A percentile compares a stretch with the other conserved stretches of the same genome.
Conservation (phyloP, 2,888 invertebrate genomes). For the Leucania comma region DNA sequence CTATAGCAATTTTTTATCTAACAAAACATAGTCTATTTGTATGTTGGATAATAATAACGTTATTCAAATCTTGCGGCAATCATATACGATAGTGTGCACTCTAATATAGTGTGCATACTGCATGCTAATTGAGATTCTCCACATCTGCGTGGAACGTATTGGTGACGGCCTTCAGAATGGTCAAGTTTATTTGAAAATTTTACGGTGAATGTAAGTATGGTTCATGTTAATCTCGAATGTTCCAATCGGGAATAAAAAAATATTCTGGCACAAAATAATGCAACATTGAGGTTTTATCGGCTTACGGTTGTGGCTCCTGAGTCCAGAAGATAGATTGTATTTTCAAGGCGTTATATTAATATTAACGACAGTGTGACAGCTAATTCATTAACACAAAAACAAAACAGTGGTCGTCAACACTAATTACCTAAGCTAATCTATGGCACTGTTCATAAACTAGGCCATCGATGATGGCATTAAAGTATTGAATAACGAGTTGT, state of each 20-base stretch:
- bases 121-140: slow-evolving; percentile 16
- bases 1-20: background rate
- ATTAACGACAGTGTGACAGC: background rate
- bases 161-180: slow-evolving; percentile 23
- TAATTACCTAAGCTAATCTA: slow-evolving; percentile 26
- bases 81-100: background rate
- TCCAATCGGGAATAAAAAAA: slow-evolving; percentile 3
- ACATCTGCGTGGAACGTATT: background rate
- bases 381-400: slow-evolving; percentile 23
- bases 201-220: slow-evolving; percentile 4
- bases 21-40: background rate
- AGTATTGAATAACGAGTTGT: slow-evolving; percentile 8
- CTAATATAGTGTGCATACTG: background rate
- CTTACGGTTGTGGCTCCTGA: background rate
- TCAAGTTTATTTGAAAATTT: slow-evolving; percentile 36
- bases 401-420: slow-evolving; percentile 26
- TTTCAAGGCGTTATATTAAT: background rate
- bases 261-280: background rate
- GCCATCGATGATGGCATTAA: slow-evolving; percentile 6
- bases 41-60: too few relatives aligned
- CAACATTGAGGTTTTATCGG: background rate
- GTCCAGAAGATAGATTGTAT: slow-evolving; percentile 3
- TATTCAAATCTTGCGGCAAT: background rate
- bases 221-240: background rate
- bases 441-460: slow-evolving; percentile 2